Evolutionary conservation across 2,888 invertebrate genomes (phyloP).

Genomic region (Entomobrya proxima): DNA sequence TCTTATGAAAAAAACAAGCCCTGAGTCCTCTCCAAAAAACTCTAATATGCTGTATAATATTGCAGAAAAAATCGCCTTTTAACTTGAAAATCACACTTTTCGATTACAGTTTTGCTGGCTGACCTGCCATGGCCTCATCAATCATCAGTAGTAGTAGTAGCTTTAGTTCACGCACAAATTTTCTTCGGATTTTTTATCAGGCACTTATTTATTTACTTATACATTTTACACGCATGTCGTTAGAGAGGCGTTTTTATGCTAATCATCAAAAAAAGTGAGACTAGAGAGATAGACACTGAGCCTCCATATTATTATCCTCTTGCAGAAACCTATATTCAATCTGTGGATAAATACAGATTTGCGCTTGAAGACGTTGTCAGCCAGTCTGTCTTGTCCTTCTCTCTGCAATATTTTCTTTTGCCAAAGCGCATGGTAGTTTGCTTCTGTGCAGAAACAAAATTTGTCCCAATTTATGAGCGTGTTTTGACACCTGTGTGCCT

Average conservation of each 20-base stretch:
- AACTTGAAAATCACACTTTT: constrained; percentile 31
- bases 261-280: no score
- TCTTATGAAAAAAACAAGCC: background rate
- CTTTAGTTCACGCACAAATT: constrained; percentile 23
- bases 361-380: no score
- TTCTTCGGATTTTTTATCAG: background rate
- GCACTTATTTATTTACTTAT: constrained; percentile 6
- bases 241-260: background rate
- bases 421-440: no score
- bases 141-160: background rate
- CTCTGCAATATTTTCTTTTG: no score
- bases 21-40: background rate
- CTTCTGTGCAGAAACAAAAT: background rate
- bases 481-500: constrained; percentile 24
- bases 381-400: no score
- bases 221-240: constrained; percentile 9
- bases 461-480: constrained; percentile 17
- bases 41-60: background rate
- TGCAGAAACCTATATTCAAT: no score
- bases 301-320: no score
- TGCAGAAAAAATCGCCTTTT: constrained; percentile 3
- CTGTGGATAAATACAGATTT: no score
- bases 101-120: background rate
- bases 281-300: no score
- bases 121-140: constrained; percentile 37